A percentile compares a stretch with the other conserved stretches of the same genome.
Conservation (phyloP, 2,888 invertebrate genomes). For the Hemaris fuciformis region DNA sequence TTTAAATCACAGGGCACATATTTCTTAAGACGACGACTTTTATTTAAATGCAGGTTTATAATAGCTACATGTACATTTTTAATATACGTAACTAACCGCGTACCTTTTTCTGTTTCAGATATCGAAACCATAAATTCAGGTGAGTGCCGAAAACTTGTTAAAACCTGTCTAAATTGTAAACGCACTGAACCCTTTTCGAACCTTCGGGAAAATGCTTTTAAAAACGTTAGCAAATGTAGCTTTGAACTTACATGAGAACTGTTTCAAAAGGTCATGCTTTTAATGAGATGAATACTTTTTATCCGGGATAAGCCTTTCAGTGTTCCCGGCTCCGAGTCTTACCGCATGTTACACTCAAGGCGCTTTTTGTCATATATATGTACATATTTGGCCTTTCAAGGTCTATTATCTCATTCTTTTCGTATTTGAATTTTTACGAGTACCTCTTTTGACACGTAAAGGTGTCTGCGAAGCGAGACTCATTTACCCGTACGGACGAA, state of each 20-base stretch:
- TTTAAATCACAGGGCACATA: too few relatives aligned
- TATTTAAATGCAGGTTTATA: too few relatives aligned
- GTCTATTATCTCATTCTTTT: background rate
- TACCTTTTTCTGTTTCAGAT: constrained; percentile 2
- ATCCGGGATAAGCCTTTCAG: constrained; percentile 44
- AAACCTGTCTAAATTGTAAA: background rate
- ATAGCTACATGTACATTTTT: too few relatives aligned
- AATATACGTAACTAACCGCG: too few relatives aligned
- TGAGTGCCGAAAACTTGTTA: background rate
- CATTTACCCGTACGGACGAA: background rate
- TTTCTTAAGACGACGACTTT: too few relatives aligned
- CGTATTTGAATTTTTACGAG: background rate
- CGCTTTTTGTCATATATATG: constrained; percentile 27
- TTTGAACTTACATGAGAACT: constrained; percentile 45
- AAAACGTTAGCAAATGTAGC: constrained; percentile 30
- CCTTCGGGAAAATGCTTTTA: constrained; percentile 25
- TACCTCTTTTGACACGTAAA: background rate
- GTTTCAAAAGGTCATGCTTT: constrained; percentile 49
- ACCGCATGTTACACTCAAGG: constrained; percentile 11
- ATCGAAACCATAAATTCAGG: background rate
- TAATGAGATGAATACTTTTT: constrained; percentile 54
- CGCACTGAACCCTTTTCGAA: constrained; percentile 26
- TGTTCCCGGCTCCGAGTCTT: constrained; percentile 9
- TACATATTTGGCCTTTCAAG: constrained; percentile 21
- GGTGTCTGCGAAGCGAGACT: too few relatives aligned